phyloP scores from a whole-genome alignment of 2,888 invertebrate species.

The Stenchaetothrips biformis region DNA sequence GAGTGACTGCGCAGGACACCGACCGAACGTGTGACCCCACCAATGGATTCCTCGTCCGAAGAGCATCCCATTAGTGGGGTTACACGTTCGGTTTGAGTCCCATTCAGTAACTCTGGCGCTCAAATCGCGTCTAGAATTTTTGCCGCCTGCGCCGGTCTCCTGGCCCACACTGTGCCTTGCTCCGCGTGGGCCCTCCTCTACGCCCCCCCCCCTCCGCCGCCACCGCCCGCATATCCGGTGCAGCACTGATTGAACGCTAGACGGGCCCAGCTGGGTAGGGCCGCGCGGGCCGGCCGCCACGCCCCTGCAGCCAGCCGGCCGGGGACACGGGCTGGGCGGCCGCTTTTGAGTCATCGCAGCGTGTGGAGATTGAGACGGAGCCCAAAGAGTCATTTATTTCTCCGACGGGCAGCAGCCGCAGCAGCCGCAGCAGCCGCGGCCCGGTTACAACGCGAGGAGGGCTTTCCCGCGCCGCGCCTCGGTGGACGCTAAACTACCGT shows the following conservation, averaged over 20 bases:
- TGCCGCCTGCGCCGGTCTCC: too few species aligned
- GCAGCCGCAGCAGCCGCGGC: neutral
- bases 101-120: too few species aligned
- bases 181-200: neutral
- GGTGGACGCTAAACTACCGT: neutral
- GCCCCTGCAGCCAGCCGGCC: neutral
- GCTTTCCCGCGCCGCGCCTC: neutral
- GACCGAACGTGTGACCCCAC: too few species aligned
- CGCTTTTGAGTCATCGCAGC: neutral
- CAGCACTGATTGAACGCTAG: slow-evolving; percentile 7
- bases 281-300: neutral
- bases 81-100: too few species aligned
- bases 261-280: neutral
- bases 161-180: too few species aligned
- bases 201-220: neutral
- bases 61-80: too few species aligned
- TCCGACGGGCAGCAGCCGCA: neutral
- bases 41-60: too few species aligned
- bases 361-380: neutral
- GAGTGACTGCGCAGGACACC: too few species aligned
- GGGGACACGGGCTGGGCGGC: neutral
- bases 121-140: too few species aligned
- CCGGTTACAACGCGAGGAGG: neutral
- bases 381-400: neutral
- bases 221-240: slow-evolving; percentile 14